phyloP scores from a whole-genome alignment of 2,113 vertebrate genomes.

The Zosterops borbonicus region DNA sequence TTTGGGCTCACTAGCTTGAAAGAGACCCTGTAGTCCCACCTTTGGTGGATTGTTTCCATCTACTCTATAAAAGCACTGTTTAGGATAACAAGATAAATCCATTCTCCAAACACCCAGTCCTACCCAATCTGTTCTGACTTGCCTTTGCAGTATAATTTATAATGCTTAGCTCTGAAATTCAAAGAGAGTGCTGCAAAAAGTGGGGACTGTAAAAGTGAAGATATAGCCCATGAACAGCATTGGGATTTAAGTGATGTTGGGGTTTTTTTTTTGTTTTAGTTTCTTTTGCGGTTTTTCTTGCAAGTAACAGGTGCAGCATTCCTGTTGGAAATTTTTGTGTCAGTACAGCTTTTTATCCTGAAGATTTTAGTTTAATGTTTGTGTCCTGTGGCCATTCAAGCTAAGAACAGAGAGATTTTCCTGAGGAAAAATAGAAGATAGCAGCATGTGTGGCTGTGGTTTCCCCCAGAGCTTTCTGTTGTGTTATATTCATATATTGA shows the following conservation, averaged over 20 bases:
- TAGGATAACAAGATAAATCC: background rate
- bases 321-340: background rate
- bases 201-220: background rate
- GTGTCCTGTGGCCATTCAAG: background rate
- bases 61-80: background rate
- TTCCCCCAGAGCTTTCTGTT: background rate
- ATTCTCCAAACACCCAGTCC: background rate
- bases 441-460: background rate
- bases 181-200: background rate
- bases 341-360: background rate
- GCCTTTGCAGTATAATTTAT: background rate
- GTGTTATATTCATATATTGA: background rate
- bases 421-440: background rate
- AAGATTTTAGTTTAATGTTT: conserved; percentile 19
- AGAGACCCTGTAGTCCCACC: background rate
- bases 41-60: background rate
- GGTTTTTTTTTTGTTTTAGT: background rate
- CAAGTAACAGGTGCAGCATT: fast-evolving
- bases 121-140: background rate
- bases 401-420: conserved; percentile 5
- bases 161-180: background rate
- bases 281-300: background rate
- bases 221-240: background rate
- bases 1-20: background rate
- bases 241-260: background rate